A percentile compares a stretch with the other conserved stretches of the same genome.
Evolutionary conservation across 64 coral and sea anemone species (phyloP).

Genomic region (Platygyra sinensis): DNA sequence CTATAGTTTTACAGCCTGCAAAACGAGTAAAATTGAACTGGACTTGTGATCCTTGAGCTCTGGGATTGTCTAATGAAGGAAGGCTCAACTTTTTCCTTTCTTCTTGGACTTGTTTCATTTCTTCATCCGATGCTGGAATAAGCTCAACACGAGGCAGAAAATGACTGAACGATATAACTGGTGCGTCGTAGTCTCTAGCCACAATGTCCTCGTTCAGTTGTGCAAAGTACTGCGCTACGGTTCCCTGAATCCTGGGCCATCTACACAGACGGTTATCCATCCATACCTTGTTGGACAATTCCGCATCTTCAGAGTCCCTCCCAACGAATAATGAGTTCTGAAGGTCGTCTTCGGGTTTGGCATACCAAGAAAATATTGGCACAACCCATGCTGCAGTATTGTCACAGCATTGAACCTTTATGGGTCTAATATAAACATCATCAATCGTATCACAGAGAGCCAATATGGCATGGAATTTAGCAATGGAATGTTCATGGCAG

Average conservation of each 20-base stretch:
- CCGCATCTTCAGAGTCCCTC: slow-evolving; percentile 64
- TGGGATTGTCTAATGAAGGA: slow-evolving; percentile 48
- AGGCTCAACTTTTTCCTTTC: slow-evolving; percentile 61
- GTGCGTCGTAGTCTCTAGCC: slow-evolving; percentile 48
- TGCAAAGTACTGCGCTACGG: slow-evolving; percentile 71
- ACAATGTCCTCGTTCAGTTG: slow-evolving; percentile 58
- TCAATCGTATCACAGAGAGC: slow-evolving; percentile 63
- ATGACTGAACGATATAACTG: slow-evolving; percentile 88
- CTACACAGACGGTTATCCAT: slow-evolving; percentile 89
- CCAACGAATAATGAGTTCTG: slow-evolving; percentile 67
- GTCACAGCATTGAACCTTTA: slow-evolving; percentile 52
- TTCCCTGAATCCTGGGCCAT: slow-evolving; percentile 53
- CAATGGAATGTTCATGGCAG: slow-evolving; percentile 62
- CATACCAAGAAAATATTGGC: slow-evolving; percentile 87
- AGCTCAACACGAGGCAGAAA: slow-evolving; percentile 88
- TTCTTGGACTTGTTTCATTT: slow-evolving; percentile 56
- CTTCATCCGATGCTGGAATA: slow-evolving; percentile 67
- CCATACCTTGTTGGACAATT: slow-evolving; percentile 71
- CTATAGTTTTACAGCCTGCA: slow-evolving; percentile 75
- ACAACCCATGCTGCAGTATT: slow-evolving; percentile 57
- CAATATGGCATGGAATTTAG: slow-evolving; percentile 69
- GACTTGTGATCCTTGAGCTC: slow-evolving; percentile 58
- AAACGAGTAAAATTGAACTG: slow-evolving; percentile 89
- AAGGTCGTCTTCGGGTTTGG: slow-evolving; percentile 73
- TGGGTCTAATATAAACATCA: slow-evolving; percentile 71